Evolutionary conservation across 2,797 vertebrate species (phyloP).

Genomic region (Lepilemur ruficaudatus): DNA sequence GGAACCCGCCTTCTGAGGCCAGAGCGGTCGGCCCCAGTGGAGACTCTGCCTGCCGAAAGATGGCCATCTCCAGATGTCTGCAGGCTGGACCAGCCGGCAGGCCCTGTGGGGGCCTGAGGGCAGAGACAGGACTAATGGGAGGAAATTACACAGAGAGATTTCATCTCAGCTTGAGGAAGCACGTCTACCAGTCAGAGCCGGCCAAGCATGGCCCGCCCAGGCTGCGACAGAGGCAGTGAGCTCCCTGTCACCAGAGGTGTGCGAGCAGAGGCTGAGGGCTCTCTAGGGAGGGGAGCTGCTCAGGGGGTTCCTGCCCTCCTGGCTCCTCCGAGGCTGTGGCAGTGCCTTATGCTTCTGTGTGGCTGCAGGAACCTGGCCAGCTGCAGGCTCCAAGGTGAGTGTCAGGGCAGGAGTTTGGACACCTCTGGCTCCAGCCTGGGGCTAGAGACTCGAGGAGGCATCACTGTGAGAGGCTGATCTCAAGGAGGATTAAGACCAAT

Average conservation of each 20-base stretch:
- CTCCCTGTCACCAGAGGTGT: neutral
- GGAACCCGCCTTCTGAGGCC: neutral
- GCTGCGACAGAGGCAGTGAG: neutral
- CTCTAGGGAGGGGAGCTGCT: neutral
- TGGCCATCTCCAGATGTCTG: slow-evolving; percentile 59
- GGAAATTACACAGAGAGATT: slow-evolving; percentile 75
- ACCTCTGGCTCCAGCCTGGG: neutral
- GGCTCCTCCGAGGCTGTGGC: neutral
- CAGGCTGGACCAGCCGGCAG: neutral
- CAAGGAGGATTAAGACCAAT: neutral
- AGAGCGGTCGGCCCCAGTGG: neutral
- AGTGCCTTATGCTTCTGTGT: neutral
- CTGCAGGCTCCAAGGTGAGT: neutral
- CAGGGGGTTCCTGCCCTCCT: neutral
- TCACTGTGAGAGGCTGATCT: neutral
- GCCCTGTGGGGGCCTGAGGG: slow-evolving; percentile 50
- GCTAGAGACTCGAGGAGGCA: neutral
- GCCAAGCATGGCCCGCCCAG: neutral
- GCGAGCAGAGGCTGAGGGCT: neutral
- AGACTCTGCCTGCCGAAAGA: slow-evolving; percentile 8
- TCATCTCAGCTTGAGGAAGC: slow-evolving; percentile 68
- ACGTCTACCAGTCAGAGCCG: slow-evolving; percentile 31
- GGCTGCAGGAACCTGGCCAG: neutral
- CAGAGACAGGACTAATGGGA: slow-evolving; percentile 72
- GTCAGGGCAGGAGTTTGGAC: neutral